Evolutionary conservation across 2,888 invertebrate species (phyloP).

Genomic region (Stenotaenia linearis): DNA sequence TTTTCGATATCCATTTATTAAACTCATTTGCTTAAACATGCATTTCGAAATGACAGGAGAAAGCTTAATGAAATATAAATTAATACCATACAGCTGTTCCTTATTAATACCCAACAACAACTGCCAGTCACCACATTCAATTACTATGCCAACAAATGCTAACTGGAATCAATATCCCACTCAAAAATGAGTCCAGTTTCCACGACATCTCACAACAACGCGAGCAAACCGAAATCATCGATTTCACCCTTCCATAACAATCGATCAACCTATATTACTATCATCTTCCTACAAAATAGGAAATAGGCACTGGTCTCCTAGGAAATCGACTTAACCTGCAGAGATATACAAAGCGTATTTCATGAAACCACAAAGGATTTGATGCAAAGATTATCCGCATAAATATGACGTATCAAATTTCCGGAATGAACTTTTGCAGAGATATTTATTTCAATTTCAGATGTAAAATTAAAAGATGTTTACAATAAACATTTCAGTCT

Average conservation of each 20-base stretch:
- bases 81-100: background rate
- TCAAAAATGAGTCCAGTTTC: background rate
- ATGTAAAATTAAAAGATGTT: no score
- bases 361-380: background rate
- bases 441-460: no score
- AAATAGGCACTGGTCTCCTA: no score
- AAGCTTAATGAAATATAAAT: slow-evolving; percentile 1
- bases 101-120: slow-evolving; percentile 9
- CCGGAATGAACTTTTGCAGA: background rate
- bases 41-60: background rate
- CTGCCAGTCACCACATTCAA: background rate
- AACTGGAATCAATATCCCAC: background rate
- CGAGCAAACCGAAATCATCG: background rate
- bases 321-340: background rate
- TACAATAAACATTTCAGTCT: no score
- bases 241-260: background rate
- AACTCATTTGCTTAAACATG: background rate
- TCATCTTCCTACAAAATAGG: background rate
- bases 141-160: background rate
- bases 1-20: background rate
- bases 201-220: background rate
- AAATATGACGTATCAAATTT: background rate
- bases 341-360: background rate
- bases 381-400: background rate
- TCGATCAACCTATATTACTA: background rate